phyloP scores from a whole-genome alignment of 2,113 vertebrate genomes.

The Pipa parva region DNA sequence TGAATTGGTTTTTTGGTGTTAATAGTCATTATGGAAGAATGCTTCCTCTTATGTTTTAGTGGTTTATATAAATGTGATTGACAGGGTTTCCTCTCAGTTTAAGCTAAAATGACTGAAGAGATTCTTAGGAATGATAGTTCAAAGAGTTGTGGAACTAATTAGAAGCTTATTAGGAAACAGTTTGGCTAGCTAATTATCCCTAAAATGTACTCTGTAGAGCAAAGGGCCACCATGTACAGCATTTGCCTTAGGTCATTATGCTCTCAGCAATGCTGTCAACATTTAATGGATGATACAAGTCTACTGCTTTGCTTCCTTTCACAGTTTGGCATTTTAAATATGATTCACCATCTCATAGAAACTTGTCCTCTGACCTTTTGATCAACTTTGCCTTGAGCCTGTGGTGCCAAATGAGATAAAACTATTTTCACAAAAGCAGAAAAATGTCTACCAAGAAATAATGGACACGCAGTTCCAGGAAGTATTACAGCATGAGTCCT shows the following conservation, averaged over 20 bases:
- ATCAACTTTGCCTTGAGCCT: neutral
- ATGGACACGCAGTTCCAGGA: too few species aligned
- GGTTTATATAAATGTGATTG: neutral
- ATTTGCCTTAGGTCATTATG: slow-evolving; percentile 36
- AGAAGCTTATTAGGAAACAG: slow-evolving; percentile 47
- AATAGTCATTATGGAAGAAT: too few species aligned
- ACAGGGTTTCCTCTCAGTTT: slow-evolving; percentile 11
- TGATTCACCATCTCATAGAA: slow-evolving; percentile 30
- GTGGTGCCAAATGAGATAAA: too few species aligned
- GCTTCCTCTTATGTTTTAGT: too few species aligned
- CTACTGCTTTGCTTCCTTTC: slow-evolving; percentile 37
- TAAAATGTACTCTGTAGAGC: slow-evolving; percentile 27
- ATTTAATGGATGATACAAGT: slow-evolving; percentile 33
- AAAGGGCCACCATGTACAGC: slow-evolving; percentile 33
- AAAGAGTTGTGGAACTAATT: slow-evolving; percentile 53
- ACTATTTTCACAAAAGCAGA: too few species aligned
- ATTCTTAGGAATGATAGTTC: slow-evolving; percentile 9
- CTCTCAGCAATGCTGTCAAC: slow-evolving; percentile 34
- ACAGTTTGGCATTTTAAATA: slow-evolving; percentile 40
- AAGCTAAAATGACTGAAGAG: neutral
- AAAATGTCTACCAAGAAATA: too few species aligned
- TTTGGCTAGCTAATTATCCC: slow-evolving; percentile 35
- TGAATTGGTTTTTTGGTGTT: too few species aligned
- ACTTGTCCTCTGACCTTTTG: slow-evolving; percentile 33
- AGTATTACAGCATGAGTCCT: too few species aligned